Evolutionary conservation across 2,888 invertebrate species (phyloP), one percentile per base, ranked within the genome.

Genomic region (Lissocephala sabroskyi): DNA sequence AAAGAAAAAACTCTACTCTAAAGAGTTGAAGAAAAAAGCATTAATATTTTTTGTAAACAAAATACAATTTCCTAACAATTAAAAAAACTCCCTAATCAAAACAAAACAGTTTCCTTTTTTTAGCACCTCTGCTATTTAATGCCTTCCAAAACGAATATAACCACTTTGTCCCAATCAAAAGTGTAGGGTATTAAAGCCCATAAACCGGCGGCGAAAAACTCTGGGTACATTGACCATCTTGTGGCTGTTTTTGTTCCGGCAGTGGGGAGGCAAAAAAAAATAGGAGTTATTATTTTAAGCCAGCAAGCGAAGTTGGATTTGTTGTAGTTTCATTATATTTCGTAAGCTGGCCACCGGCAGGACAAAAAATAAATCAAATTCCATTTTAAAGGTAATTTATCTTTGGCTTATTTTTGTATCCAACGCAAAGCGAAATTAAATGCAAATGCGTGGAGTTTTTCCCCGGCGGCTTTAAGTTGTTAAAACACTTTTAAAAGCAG

Each of bases 141-240:
- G n/a, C n/a, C n/a, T n/a, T n/a, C n/a, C n/a, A n/a, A n/a, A n/a
- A n/a, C n/a, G n/a, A n/a, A n/a, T n/a, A n/a, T n/a, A n/a, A n/a
- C n/a, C n/a, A n/a, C n/a, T n/a, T n/a, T n/a, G n/a, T n/a, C 37
- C 33, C 11, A 10, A 29, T 4, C 29, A 29, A 4, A 10, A 1
- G n/a, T 29, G n/a, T 11, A 29, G 29, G 29, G 29, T 29, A 29
- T 29, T 6, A 3, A 11, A 32, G 11, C 5, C 1, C 11, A 11
- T 30, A 30, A 30, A 30, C n/a, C 11, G 17, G 11, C 35, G n/a
- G 16, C 2, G 23, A 35, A 18, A 39, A 46, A 52, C 16, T 52
- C 42, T 41, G 63, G 59, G 58, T 63, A 63, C 75, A 61, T 75
- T 77, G 71, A 71, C 71, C 71, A 71, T 71, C 71, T 78, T 71